Evolutionary conservation across 2,797 vertebrate genomes (phyloP).

Genomic region (Megalops cyprinoides): DNA sequence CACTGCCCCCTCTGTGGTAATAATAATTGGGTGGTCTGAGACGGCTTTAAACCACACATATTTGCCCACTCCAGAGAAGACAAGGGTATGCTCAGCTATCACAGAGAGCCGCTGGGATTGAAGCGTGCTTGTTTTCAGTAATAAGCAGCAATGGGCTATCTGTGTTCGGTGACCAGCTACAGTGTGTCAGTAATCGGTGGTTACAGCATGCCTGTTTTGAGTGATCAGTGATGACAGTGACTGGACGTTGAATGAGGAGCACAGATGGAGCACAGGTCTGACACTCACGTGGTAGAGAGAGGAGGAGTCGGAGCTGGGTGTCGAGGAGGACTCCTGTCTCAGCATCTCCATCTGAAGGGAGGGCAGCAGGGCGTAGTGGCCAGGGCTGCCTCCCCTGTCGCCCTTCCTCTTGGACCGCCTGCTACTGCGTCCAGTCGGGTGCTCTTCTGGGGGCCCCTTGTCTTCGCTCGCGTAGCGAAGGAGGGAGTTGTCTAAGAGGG

Average conservation of each 20-base stretch:
- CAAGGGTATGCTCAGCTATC: too few species aligned
- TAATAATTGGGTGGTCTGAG: too few species aligned
- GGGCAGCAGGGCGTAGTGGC: constrained; percentile 89
- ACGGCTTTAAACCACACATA: too few species aligned
- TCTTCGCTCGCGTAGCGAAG: constrained; percentile 94
- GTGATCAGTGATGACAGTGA: neutral
- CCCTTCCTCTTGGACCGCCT: constrained; percentile 92
- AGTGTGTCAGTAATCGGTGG: neutral
- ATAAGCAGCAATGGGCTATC: neutral
- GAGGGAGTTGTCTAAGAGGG: constrained; percentile 82
- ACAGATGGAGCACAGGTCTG: neutral
- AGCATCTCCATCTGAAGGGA: constrained; percentile 93
- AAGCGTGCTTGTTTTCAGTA: neutral
- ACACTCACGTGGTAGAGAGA: constrained; percentile 78
- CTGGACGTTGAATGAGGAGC: neutral
- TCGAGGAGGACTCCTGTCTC: constrained; percentile 82
- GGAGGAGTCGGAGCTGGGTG: constrained; percentile 76
- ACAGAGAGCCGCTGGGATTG: neutral
- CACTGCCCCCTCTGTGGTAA: too few species aligned
- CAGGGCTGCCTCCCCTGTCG: constrained; percentile 89
- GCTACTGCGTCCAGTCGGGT: constrained; percentile 90
- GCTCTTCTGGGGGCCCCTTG: constrained; percentile 88
- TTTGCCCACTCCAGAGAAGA: too few species aligned
- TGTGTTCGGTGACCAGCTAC: neutral
- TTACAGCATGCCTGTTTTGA: neutral